Conservation (phyloP, 2,113 vertebrate species). For the Geococcyx californianus region DNA sequence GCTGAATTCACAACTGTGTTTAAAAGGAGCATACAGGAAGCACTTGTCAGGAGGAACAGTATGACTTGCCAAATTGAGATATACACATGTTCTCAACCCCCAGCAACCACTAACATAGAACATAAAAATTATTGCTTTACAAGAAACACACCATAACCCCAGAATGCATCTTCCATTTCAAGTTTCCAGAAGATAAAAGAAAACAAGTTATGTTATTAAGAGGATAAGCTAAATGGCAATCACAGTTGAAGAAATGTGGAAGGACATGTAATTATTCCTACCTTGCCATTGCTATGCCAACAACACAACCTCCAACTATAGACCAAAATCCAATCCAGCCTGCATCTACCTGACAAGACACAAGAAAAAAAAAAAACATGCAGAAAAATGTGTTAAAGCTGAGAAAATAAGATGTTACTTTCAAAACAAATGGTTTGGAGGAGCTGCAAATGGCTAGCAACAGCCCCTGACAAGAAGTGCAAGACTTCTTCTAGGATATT, state of each 20-base stretch:
- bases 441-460: background rate
- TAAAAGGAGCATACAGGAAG: background rate
- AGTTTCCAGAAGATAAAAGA: background rate
- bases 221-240: constrained; percentile 3
- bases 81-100: background rate
- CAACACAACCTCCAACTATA: constrained; percentile 91
- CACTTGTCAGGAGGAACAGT: background rate
- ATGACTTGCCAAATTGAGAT: background rate
- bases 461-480: background rate
- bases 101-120: background rate
- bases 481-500: background rate
- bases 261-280: constrained; percentile 62
- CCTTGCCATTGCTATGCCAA: constrained; percentile 95
- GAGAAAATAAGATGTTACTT: background rate
- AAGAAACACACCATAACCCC: background rate
- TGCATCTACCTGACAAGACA: constrained; percentile 86
- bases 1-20: background rate
- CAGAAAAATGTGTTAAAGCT: background rate
- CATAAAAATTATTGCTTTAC: background rate
- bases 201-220: background rate
- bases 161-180: background rate
- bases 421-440: background rate
- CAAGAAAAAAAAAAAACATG: background rate
- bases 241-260: background rate
- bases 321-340: constrained; percentile 99